phyloP scores from a whole-genome alignment of 2,888 invertebrate species.

The Auanema freiburgensis region DNA sequence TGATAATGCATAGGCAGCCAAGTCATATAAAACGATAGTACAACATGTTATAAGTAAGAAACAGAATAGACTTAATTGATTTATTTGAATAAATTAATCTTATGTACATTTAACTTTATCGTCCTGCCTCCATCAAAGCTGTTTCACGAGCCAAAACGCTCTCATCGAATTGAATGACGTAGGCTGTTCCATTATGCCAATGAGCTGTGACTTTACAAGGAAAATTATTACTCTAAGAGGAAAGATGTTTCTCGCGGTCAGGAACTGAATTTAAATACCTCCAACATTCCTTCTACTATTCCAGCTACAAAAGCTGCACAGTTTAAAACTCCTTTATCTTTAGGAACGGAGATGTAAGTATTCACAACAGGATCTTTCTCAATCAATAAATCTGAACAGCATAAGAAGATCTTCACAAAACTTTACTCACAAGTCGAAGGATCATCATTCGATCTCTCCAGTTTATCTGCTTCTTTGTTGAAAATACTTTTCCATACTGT shows the following conservation, averaged over 20 bases:
- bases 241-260: not conserved
- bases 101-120: conserved; percentile 19
- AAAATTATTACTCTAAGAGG: conserved; percentile 70
- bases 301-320: conserved; percentile 98
- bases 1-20: not conserved
- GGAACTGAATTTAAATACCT: conserved; percentile 33
- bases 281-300: conserved; percentile 89
- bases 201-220: conserved; percentile 96
- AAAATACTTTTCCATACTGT: conserved; percentile 97
- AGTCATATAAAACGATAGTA: not conserved
- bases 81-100: conserved; percentile 8
- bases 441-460: conserved; percentile 98
- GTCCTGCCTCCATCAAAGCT: conserved; percentile 28
- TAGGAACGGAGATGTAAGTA: conserved; percentile 93
- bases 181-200: conserved; percentile 97
- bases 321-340: conserved; percentile 91
- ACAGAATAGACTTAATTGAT: conserved; percentile 3
- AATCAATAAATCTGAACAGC: conserved; percentile 80
- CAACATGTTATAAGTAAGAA: not conserved
- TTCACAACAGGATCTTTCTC: conserved; percentile 97
- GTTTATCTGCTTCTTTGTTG: conserved; percentile 95
- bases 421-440: conserved; percentile 78
- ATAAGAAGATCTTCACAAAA: not conserved
- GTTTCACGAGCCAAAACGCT: conserved; percentile 60
- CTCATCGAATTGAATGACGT: conserved; percentile 77